Percentiles rank a stretch among this genome's conserved stretches.
Conservation (phyloP, 2,113 vertebrate genomes). For the Festucalex cinctus region DNA sequence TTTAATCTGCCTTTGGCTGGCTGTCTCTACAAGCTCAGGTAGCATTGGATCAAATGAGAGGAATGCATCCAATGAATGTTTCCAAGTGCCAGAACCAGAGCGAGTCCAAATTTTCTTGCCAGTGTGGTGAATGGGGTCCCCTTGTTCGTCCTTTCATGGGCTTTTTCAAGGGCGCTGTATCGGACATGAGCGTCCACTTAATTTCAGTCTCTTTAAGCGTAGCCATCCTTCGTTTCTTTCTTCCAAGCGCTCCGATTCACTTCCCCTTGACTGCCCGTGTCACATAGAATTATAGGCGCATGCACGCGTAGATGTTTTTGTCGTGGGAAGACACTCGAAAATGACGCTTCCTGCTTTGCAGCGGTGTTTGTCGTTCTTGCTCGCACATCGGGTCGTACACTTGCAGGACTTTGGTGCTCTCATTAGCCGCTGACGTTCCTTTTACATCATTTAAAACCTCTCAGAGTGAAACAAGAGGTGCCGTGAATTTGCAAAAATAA, state of each 20-base stretch:
- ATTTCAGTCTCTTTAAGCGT: slow-evolving; percentile 25
- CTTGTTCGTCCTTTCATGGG: slow-evolving; percentile 15
- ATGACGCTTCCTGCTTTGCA: slow-evolving; percentile 22
- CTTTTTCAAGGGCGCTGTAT: slow-evolving; percentile 24
- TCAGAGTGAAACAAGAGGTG: slow-evolving; percentile 7
- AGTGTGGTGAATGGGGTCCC: neutral
- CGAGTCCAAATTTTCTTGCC: neutral
- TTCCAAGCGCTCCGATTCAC: slow-evolving; percentile 53
- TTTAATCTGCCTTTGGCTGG: slow-evolving; percentile 41
- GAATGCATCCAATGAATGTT: slow-evolving; percentile 14
- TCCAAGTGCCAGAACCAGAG: slow-evolving; percentile 2
- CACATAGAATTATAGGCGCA: slow-evolving; percentile 65
- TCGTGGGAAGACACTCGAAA: slow-evolving; percentile 51
- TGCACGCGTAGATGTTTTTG: slow-evolving; percentile 55
- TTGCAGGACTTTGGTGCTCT: neutral
- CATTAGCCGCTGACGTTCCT: neutral
- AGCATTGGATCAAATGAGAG: slow-evolving; percentile 16
- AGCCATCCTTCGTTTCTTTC: slow-evolving; percentile 52
- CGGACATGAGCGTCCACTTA: slow-evolving; percentile 16
- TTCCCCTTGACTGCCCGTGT: slow-evolving; percentile 64
- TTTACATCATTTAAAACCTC: slow-evolving; percentile 1
- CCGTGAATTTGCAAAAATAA: neutral
- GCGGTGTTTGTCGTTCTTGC: slow-evolving; percentile 33
- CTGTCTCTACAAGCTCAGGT: slow-evolving; percentile 33
- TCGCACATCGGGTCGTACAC: neutral